phyloP scores from a whole-genome alignment of 2,888 invertebrate genomes.

The Brachypterus glaber region DNA sequence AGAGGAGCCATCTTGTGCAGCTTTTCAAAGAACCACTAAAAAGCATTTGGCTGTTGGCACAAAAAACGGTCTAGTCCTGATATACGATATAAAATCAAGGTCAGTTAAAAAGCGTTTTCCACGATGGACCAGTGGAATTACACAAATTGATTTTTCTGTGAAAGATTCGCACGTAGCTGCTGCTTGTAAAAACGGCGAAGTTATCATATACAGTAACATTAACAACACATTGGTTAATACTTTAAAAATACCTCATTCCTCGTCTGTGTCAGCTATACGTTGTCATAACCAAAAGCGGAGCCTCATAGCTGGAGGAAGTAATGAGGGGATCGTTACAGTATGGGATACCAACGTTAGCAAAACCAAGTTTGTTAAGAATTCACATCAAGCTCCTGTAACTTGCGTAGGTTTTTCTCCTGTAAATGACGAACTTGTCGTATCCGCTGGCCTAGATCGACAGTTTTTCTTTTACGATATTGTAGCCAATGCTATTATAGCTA shows the following conservation, averaged over 20 bases:
- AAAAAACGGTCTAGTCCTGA: constrained; percentile 31
- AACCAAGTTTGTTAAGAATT: constrained; percentile 28
- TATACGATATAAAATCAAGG: constrained; percentile 36
- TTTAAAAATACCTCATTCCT: constrained; percentile 33
- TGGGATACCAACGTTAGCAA: constrained; percentile 36
- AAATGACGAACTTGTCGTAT: constrained; percentile 47
- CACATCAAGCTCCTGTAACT: constrained; percentile 50
- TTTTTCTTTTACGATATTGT: constrained; percentile 49
- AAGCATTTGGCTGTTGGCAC: constrained; percentile 34
- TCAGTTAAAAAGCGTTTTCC: constrained; percentile 32
- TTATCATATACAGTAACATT: constrained; percentile 32
- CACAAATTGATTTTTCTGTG: constrained; percentile 31
- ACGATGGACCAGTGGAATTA: constrained; percentile 26
- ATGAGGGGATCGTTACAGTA: constrained; percentile 36
- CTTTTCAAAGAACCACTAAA: constrained; percentile 36
- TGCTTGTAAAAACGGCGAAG: constrained; percentile 33
- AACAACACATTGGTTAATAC: constrained; percentile 29
- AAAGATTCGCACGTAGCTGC: constrained; percentile 36
- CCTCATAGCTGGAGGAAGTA: constrained; percentile 33
- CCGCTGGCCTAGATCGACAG: constrained; percentile 48
- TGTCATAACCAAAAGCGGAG: constrained; percentile 33
- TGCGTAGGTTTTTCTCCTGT: constrained; percentile 48
- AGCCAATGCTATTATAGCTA: constrained; percentile 36
- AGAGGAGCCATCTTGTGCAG: constrained; percentile 34
- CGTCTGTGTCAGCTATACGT: constrained; percentile 30